Base-by-base conservation (phyloP, 2,888 invertebrate species). In the Polyploca ridens region DNA sequence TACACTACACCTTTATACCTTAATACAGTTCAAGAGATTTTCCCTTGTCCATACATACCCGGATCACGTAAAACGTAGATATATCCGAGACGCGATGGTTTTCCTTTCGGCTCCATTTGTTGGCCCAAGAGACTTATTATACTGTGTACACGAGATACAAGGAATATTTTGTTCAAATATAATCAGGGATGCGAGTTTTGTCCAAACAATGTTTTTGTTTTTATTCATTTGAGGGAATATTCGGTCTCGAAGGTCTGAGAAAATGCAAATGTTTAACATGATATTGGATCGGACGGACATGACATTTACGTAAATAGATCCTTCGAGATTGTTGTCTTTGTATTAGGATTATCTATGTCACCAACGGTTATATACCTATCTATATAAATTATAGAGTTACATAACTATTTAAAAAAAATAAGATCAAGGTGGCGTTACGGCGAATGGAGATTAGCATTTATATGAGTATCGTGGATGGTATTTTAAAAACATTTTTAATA, bases 151-250 rank as follows among this genome's bases (percentile, higher is more conserved):
- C 85, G 86, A 86, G 85, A 87, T 83, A 84, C 84, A 81, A 83
- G 83, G 85, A 90, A 93, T 93, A 93, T 92, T 88, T 88, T 91
- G 91, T 87, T 82, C 93, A 93, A 94, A 94, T 91, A 93, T 94
- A 93, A 93, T 93, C 93, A 92, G 84, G 90, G 89, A 88, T 84
- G 84, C 80, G 84, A 84, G 88, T 87, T 83, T 77, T 78, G 79
- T 75, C 87, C 90, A 91, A 93, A 91, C 90, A 90, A 85, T 86
- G 85, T 85, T 90, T 86, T 88, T 87, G 87, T 89, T 91, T 91
- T 90, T 89, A 84, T 90, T 85, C 87, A 81, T 86, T 83, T n/a
- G 79, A 83, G 81, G 85, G 84, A 75, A 86, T 86, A 83, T 80
- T 79, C 69, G 82, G 79, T 75, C 68, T 72, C 69, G 76, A 72